Conservation (phyloP, 2,888 invertebrate species). For the Hyppa rectilinea region DNA sequence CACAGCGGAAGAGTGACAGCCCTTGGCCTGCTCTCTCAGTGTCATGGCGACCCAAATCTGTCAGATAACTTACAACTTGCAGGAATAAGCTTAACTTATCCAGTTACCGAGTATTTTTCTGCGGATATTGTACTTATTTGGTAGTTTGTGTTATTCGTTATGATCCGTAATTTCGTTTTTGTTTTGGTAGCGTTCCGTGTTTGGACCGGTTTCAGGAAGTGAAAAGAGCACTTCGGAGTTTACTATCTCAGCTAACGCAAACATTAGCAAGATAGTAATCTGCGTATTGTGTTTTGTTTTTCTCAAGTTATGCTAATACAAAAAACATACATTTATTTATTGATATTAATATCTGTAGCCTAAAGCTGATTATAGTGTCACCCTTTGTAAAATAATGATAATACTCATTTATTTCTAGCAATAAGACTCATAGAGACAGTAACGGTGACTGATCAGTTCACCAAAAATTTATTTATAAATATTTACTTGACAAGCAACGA, state of each 20-base stretch:
- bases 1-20: constrained; percentile 25
- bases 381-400: too few relatives aligned
- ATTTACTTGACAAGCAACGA: too few relatives aligned
- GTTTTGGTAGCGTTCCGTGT: not conserved
- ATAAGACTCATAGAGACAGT: too few relatives aligned
- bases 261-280: not conserved
- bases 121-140: constrained; percentile 26
- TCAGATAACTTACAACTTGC: constrained; percentile 53
- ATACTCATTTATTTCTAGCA: too few relatives aligned
- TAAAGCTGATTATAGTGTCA: too few relatives aligned
- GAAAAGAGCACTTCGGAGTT: not conserved
- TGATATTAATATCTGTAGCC: too few relatives aligned
- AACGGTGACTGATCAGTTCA: too few relatives aligned
- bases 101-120: constrained; percentile 37
- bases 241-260: not conserved
- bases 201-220: not conserved
- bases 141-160: constrained; percentile 17
- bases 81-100: constrained; percentile 38
- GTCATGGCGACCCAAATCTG: constrained; percentile 39
- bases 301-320: not conserved
- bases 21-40: constrained; percentile 38
- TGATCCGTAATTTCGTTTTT: not conserved
- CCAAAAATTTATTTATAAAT: too few relatives aligned
- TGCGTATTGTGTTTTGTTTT: not conserved
- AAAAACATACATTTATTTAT: too few relatives aligned